Evolutionary conservation across 2,888 invertebrate genomes (phyloP), one percentile per base, ranked within the genome.

Genomic region (Melinaea menophilus): DNA sequence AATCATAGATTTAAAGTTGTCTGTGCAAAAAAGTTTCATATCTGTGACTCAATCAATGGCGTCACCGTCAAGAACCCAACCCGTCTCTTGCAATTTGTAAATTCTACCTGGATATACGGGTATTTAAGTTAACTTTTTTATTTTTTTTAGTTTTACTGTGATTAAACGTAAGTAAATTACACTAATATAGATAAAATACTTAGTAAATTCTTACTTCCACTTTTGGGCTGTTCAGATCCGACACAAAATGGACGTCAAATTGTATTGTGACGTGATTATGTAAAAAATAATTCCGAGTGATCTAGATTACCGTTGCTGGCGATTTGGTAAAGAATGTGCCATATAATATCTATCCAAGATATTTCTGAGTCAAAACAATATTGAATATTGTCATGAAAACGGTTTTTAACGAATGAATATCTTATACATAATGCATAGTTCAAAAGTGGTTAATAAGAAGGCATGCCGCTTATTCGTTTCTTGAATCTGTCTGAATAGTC

Each of bases 191-290:
- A 22, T 48, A 58, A 68, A 7, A 60, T 37, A 33, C 13, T 47
- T 41, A 63, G 46, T 61, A 45, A 57, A 64, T 58, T 48, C 11
- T 57, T 57, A 63, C 59, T 56, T 63, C 61, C 63, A 63, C 66
- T 66, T 59, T 61, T 71, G 66, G 66, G 34, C 7, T 70, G 66
- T 74, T 79, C 72, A 69, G 69, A 76, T 75, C 77, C 76, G 73
- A 75, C 79, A 88, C 89, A 90, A 89, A 88, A 89, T 90, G 89
- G 89, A 88, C 88, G 89, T 88, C 89, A 82, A 72, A 77, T 75
- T 78, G 77, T 80, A 78, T 83, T 83, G 85, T 88, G 85, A 84
- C 85, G 83, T 86, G 88, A 88, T 88, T 88, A 87, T 87, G 81
- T 87, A 87, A 88, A 86, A 84, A 65, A 69, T 58, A 59, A 22